Evolutionary conservation across 2,888 invertebrate species (phyloP).

Genomic region (Tipula confusa): DNA sequence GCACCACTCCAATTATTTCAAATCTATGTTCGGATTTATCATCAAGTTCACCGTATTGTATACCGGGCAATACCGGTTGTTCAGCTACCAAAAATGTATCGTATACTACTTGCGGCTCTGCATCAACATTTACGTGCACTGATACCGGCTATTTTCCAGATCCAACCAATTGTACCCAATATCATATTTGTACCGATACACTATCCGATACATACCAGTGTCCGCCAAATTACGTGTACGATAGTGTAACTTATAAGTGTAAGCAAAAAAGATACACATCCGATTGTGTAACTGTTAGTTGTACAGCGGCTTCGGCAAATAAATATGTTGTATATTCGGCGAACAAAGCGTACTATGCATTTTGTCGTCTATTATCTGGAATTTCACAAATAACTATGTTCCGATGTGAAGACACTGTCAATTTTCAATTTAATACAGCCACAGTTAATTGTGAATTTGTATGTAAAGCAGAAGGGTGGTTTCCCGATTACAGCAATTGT

Average conservation of each 20-base stretch:
- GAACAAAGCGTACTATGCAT: background rate
- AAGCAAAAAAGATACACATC: background rate
- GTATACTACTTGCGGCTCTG: background rate
- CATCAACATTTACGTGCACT: background rate
- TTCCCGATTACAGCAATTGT: background rate
- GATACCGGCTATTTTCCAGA: background rate
- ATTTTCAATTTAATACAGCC: background rate
- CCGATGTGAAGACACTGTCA: background rate
- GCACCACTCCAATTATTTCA: background rate
- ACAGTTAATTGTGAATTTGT: background rate
- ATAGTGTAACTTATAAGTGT: background rate
- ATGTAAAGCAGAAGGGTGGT: background rate
- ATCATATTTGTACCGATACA: background rate
- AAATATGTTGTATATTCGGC: background rate
- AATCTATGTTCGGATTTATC: background rate
- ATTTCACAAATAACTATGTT: background rate
- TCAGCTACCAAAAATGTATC: background rate
- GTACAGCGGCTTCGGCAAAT: background rate
- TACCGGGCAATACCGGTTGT: background rate
- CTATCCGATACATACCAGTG: background rate
- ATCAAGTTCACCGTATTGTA: background rate
- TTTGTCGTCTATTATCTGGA: background rate
- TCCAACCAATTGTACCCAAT: background rate
- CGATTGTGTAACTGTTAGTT: background rate
- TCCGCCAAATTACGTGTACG: background rate